phyloP scores from a whole-genome alignment of 2,797 vertebrate genomes.

The Macrochelys suwanniensis region DNA sequence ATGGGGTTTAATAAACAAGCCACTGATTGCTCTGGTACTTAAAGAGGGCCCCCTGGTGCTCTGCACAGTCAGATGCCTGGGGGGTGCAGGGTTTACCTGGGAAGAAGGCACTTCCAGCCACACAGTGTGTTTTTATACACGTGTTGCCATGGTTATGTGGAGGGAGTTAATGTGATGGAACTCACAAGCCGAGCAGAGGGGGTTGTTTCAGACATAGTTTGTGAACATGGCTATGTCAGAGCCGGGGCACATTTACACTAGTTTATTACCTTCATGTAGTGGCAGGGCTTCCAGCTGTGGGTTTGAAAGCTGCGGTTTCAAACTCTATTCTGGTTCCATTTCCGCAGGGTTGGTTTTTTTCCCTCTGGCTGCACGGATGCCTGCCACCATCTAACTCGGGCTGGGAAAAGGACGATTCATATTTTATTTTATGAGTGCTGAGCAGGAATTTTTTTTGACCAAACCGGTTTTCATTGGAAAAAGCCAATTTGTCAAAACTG shows the following conservation, averaged over 20 bases:
- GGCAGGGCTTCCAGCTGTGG: conserved; percentile 67
- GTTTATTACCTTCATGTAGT: conserved; percentile 57
- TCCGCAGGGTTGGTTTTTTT: accelerated
- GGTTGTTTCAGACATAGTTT: conserved; percentile 9
- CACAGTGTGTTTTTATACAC: conserved; percentile 8
- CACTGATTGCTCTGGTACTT: not conserved
- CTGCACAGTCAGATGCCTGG: not conserved
- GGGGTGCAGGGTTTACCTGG: not conserved
- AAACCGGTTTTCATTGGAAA: not conserved
- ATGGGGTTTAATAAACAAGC: not conserved
- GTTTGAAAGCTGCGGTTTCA: conserved; percentile 56
- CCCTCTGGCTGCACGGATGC: accelerated
- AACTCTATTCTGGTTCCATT: conserved; percentile 54
- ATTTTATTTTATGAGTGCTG: not conserved
- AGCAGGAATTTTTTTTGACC: not conserved
- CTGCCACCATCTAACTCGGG: accelerated
- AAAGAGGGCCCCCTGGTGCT: not conserved
- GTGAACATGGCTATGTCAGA: conserved; percentile 40
- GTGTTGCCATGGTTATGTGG: conserved; percentile 76
- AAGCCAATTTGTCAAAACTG: not conserved
- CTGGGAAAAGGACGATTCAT: not conserved
- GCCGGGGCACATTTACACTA: not conserved
- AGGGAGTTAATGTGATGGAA: conserved; percentile 80
- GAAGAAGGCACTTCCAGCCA: not conserved
- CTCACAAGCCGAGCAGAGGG: conserved; percentile 37